Conservation (phyloP, 1,140 invertebrate species). For the Eupristina koningsbergeri region DNA sequence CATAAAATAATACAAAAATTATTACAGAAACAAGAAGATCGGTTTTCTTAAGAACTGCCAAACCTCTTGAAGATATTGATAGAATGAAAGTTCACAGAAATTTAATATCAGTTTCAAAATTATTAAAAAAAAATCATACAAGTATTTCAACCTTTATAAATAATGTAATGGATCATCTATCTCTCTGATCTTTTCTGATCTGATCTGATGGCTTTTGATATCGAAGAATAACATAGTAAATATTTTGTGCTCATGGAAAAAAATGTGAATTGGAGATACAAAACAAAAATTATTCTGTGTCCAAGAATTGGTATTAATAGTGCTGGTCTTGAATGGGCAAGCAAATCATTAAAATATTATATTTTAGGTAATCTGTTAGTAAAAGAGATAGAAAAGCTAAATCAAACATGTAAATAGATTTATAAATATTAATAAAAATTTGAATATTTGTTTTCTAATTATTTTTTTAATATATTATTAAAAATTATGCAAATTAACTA, state of each 20-base stretch:
- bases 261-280: slow-evolving; percentile 79
- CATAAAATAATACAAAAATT: background rate
- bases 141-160: slow-evolving; percentile 73
- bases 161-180: slow-evolving; percentile 87
- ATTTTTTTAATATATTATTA: background rate
- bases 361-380: slow-evolving; percentile 76
- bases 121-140: slow-evolving; percentile 52
- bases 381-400: slow-evolving; percentile 75
- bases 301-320: slow-evolving; percentile 82
- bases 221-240: slow-evolving; percentile 77
- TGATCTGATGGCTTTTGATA: slow-evolving; percentile 81
- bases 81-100: slow-evolving; percentile 73
- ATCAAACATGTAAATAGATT: slow-evolving; percentile 12
- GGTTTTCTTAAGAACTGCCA: slow-evolving; percentile 80
- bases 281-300: slow-evolving; percentile 72
- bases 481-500: background rate
- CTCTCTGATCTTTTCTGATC: no score
- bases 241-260: slow-evolving; percentile 69
- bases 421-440: background rate
- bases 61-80: slow-evolving; percentile 79
- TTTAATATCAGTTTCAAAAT: slow-evolving; percentile 56
- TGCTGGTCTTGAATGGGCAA: slow-evolving; percentile 77
- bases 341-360: slow-evolving; percentile 81
- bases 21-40: slow-evolving; percentile 76
- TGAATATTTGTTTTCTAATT: background rate